Evolutionary conservation across 2,797 vertebrate genomes (phyloP), one percentile per base, ranked within the genome.

Genomic region (Esox masquinongy): DNA sequence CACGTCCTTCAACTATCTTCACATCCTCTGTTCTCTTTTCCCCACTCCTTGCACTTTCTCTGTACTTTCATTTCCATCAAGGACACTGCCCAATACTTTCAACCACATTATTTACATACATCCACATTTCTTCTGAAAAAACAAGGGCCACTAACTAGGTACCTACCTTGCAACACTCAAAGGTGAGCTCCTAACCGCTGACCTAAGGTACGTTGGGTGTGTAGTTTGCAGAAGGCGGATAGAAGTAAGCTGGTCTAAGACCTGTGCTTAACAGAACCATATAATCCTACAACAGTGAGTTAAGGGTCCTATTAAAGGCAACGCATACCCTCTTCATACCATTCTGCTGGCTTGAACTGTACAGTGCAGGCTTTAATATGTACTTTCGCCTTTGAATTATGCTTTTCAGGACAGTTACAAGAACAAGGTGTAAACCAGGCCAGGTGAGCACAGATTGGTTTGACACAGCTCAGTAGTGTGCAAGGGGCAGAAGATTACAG

Each of bases 61-160:
- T 11, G n/a, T 22, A 88, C 89, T 88, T 85, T 90, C 91, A 86
- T 91, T 87, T 88, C 85, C 81, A 80, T 80, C 88, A 87, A 72
- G 88, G 86, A 89, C 89, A 84, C 89, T n/a, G 24, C 22, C 34
- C 53, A 5, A 51, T 51, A 69, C 59, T 34, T 17, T 36, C 31
- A 16, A 80, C 88, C 84, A 76, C 85, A 88, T 87, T 89, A 88
- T 90, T 88, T 87, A 87, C 86, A 86, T 81, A 87, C 85, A 89
- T 91, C 92, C 90, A 86, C 36, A 90, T 85, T 84, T 82, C 88
- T 89, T 92, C 90, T 90, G 71, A 90, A 90, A 83, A 83, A 76
- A 14, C 1, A 29, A 24, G 22, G 61, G 51, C 14, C 16, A 17
- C 51, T 14, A 24, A 64, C 12, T 53, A 29, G 61, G 61, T 16